These are phyloP conservation scores for Drosophila macrospina DNA, from an alignment of 2,888 invertebrate genomes.

Conservation along the genomic window DNA sequence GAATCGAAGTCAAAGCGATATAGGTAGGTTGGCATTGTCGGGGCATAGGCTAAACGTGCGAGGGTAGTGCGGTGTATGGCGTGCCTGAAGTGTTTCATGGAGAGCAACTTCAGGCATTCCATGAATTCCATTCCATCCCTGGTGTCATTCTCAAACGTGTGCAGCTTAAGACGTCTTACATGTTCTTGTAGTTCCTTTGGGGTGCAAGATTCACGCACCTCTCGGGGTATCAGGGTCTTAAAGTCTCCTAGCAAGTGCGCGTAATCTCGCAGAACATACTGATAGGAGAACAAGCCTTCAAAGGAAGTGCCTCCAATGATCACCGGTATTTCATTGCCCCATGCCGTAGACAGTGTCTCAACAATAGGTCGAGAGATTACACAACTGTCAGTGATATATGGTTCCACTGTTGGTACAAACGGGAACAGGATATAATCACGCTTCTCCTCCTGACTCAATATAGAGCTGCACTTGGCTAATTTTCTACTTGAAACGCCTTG, in stretches of 20 bases:
- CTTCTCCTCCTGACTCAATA: conserved; percentile 72
- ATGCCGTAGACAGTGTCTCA: conserved; percentile 72
- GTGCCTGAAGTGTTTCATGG: conserved; percentile 82
- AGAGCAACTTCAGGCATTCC: conserved; percentile 64
- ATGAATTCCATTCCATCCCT: conserved; percentile 62
- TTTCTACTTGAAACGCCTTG: conserved; percentile 55
- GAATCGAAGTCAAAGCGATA: conserved; percentile 83
- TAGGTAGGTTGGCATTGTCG: conserved; percentile 77
- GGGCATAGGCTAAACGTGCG: conserved; percentile 75
- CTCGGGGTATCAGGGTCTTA: conserved; percentile 69
- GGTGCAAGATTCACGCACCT: conserved; percentile 60
- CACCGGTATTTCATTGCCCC: conserved; percentile 82
- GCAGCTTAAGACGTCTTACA: conserved; percentile 51
- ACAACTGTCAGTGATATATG: conserved; percentile 75
- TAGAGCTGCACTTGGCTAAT: conserved; percentile 45
- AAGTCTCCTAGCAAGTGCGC: conserved; percentile 56
- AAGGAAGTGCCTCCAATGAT: conserved; percentile 83
- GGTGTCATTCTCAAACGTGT: conserved; percentile 63
- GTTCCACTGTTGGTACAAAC: conserved; percentile 82
- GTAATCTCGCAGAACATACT: conserved; percentile 44
- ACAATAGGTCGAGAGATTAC: conserved; percentile 69
- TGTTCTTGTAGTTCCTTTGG: conserved; percentile 54
- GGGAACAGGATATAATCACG: conserved; percentile 67
- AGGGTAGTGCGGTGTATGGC: conserved; percentile 75
- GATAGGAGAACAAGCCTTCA: conserved; percentile 81